A percentile compares a stretch with the other conserved stretches of the same genome.
Evolutionary conservation across 2,113 vertebrate genomes (phyloP).

Genomic region (Zapus hudsonius): DNA sequence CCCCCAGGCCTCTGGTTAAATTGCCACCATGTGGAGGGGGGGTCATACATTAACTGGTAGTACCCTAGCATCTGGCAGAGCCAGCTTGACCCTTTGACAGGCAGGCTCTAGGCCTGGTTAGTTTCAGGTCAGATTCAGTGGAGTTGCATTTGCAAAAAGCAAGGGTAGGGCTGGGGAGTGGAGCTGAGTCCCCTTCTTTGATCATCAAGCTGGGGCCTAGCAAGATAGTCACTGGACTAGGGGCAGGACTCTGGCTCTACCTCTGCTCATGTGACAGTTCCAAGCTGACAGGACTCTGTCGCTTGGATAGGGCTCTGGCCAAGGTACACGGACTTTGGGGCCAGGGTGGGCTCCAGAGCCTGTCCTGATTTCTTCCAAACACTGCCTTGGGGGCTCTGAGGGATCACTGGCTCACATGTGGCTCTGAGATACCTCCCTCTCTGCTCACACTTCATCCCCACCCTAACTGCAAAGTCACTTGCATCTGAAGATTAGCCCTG

Average conservation of each 20-base stretch:
- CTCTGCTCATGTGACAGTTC: not conserved
- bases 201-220: not conserved
- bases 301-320: conserved; percentile 14
- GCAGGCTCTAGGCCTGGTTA: conserved; percentile 28
- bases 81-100: conserved; percentile 1
- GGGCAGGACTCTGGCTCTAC: not conserved
- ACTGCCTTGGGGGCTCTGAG: not conserved
- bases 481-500: not conserved
- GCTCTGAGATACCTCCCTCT: not conserved
- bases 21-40: conserved; percentile 41
- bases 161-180: not conserved
- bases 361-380: not conserved
- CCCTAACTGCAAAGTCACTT: not conserved
- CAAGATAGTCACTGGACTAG: not conserved
- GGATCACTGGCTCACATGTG: not conserved
- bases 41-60: conserved; percentile 71
- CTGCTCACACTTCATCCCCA: not conserved
- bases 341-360: not conserved
- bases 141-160: not conserved
- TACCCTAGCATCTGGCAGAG: not conserved
- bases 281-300: not conserved
- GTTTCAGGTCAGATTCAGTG: conserved; percentile 68
- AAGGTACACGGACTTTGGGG: conserved; percentile 57
- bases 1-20: conserved; percentile 68
- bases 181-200: not conserved